Base-by-base conservation (phyloP, 1,140 invertebrate genomes). In the Anastrepha ludens region DNA sequence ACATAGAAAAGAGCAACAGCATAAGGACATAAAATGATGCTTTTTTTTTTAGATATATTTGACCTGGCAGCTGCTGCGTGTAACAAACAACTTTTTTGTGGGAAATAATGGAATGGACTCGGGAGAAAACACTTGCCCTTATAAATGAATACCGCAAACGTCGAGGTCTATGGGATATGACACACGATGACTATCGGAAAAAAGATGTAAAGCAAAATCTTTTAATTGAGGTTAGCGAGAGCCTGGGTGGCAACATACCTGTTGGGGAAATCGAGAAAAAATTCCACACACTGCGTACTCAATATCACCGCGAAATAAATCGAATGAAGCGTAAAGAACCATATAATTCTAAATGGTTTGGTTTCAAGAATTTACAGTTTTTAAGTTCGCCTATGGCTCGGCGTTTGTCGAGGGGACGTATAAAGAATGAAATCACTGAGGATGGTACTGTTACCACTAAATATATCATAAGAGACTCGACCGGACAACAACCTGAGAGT, bases 261-360 rank as follows among this genome's bases (percentile, higher is more conserved):
- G 89, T 92, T 41, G 89, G 88, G n/a, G 92, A 93, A 39, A 87
- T 93, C 87, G 92, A 93, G 41, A 93, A 93, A 87, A 93, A 93
- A 85, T 93, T 93, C 47, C 92, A 93, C 81, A 93, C 92, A 4
- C 88, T 93, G 41, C 91, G 92, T 5, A 93, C 92, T 11, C 92
- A 93, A 81, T 93, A 93, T 78, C 92, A 93, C 87, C 90, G 92
- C 17, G 92, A 93, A 67, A 93, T 93, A 39, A 93, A 90, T 91
- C 92, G 92, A 64, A 93, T 92, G 92, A 93, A 93, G 60, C 91
- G 92, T 70, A 92, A 91, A 62, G 92, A 93, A 64, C 91, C 92
- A 0, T 93, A 93, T 85, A 93, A 93, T 60, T 93, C 92, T 3
- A 93, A 93, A 90, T 93, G 92, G 92, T 93, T 93, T 87, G 92